phyloP scores from a whole-genome alignment of 2,888 invertebrate genomes.

The Apantesis nais region DNA sequence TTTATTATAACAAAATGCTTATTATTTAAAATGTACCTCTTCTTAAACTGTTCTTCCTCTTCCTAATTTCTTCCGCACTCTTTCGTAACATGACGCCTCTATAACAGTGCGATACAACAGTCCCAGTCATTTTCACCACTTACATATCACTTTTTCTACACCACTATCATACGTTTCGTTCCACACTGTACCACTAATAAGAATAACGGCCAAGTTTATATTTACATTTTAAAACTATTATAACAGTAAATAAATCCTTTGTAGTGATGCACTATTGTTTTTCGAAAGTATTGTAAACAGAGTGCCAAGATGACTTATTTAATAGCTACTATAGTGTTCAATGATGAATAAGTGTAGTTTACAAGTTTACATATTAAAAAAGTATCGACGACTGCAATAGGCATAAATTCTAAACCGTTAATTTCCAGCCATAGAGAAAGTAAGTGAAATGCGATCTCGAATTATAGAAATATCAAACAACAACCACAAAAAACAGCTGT shows the following conservation, averaged over 20 bases:
- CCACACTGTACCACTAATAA: constrained; percentile 12
- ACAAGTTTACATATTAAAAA: too few species aligned
- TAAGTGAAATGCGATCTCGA: too few species aligned
- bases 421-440: too few species aligned
- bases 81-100: constrained; percentile 50
- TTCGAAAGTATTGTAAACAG: constrained; percentile 49
- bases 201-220: constrained; percentile 29
- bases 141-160: constrained; percentile 3
- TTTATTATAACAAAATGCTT: background rate
- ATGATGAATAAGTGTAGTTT: constrained; percentile 5
- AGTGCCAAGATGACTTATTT: constrained; percentile 32
- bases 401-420: too few species aligned
- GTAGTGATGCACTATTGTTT: constrained; percentile 42
- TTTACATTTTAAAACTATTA: constrained; percentile 39
- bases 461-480: too few species aligned
- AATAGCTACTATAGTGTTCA: constrained; percentile 2
- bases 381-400: too few species aligned
- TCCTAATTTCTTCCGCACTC: constrained; percentile 63
- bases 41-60: constrained; percentile 60
- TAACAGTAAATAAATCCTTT: constrained; percentile 44
- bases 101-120: constrained; percentile 44
- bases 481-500: too few species aligned
- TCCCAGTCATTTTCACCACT: constrained; percentile 48
- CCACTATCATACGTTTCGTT: background rate
- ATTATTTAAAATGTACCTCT: constrained; percentile 54